Evolutionary conservation across 37 sponge, comb jelly and placozoan species (phyloP).

Genomic region (Dysidea cf. avara): DNA sequence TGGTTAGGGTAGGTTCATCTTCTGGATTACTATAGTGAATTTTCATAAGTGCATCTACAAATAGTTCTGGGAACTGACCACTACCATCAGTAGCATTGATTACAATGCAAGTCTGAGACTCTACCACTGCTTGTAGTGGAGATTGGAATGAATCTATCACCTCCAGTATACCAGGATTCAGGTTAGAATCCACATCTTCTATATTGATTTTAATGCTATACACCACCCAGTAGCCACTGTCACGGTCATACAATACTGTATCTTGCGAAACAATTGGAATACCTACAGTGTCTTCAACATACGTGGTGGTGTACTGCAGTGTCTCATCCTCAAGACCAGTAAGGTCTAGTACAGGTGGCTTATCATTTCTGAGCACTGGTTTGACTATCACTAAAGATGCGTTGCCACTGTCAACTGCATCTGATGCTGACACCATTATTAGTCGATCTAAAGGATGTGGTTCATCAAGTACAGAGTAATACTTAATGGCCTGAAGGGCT

Average conservation of each 20-base stretch:
- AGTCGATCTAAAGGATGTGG: conserved; percentile 54
- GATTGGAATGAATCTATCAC: neutral
- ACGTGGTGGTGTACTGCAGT: conserved; percentile 34
- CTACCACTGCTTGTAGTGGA: neutral
- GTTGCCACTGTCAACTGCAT: conserved; percentile 26
- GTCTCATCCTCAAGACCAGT: conserved; percentile 48
- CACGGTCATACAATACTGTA: conserved; percentile 66
- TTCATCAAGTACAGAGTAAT: conserved; percentile 39
- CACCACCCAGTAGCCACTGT: conserved; percentile 60
- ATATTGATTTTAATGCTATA: conserved; percentile 25
- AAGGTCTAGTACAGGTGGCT: conserved; percentile 53
- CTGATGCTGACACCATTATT: conserved; percentile 37
- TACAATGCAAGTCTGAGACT: too few relatives aligned
- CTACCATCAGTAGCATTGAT: neutral
- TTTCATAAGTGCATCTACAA: conserved; percentile 21
- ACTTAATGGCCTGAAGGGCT: conserved; percentile 25
- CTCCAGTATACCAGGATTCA: neutral
- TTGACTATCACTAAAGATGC: conserved; percentile 10
- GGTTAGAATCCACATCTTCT: neutral
- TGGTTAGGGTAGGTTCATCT: conserved; percentile 25
- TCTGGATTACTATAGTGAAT: conserved; percentile 34
- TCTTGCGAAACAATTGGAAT: conserved; percentile 19
- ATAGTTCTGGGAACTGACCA: conserved; percentile 27
- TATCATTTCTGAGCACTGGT: conserved; percentile 49
- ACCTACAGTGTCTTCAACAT: conserved; percentile 38